Conservation (phyloP, 2,113 vertebrate species). For the Nothocercus julius region DNA sequence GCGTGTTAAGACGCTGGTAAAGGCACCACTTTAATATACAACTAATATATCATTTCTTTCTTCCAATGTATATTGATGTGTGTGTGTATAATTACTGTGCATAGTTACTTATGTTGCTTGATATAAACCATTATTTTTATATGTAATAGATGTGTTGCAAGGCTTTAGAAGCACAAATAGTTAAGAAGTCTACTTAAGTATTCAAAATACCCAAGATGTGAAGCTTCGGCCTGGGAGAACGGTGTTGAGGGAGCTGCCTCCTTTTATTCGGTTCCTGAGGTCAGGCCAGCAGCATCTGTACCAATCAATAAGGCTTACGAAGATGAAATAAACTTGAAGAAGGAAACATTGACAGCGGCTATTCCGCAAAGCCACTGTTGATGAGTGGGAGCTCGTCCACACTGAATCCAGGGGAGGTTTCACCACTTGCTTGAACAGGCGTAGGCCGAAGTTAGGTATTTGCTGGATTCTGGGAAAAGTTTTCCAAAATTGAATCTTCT, state of each 20-base stretch:
- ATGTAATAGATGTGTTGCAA: constrained; percentile 7
- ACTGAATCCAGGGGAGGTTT: not conserved
- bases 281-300: constrained; percentile 30
- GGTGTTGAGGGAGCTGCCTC: not conserved
- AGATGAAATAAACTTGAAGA: constrained; percentile 48
- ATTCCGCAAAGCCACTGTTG: not conserved
- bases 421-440: not conserved
- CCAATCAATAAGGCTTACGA: constrained; percentile 44
- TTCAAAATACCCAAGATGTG: not conserved
- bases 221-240: not conserved
- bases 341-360: not conserved
- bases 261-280: constrained; percentile 13
- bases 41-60: not conserved
- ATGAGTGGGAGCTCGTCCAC: not conserved
- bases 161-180: constrained; percentile 1
- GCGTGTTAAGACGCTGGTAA: not conserved
- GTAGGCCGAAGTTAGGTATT: not conserved
- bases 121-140: not conserved
- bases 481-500: not conserved
- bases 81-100: not conserved
- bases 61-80: not conserved
- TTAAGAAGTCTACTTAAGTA: constrained; percentile 18
- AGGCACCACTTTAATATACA: not conserved
- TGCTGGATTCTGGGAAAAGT: not conserved
- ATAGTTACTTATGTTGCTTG: constrained; percentile 7